A percentile compares a stretch with the other conserved stretches of the same genome.
Evolutionary conservation across 2,888 invertebrate genomes (phyloP).

Genomic region (Tricholauxania praeusta): DNA sequence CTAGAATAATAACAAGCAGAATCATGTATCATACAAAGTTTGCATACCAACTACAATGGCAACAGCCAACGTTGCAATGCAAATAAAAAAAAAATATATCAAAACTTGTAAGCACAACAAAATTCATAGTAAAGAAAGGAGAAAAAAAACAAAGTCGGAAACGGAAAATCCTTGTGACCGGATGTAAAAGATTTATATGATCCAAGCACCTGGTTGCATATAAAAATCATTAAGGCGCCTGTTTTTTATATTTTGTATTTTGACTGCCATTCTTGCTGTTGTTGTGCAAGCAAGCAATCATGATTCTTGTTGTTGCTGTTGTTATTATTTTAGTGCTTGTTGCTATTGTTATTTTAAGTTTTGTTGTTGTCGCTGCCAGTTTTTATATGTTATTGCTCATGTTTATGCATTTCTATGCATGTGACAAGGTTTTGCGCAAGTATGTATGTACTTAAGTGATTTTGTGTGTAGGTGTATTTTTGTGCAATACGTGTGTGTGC

Average conservation of each 20-base stretch:
- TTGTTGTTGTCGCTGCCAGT: slow-evolving; percentile 8
- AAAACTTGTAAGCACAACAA: neutral
- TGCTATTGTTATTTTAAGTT: slow-evolving; percentile 13
- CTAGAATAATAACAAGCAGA: no score
- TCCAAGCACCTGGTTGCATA: slow-evolving; percentile 35
- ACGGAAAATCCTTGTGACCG: slow-evolving; percentile 31
- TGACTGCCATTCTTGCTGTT: neutral
- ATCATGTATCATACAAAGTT: no score
- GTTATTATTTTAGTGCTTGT: slow-evolving; percentile 6
- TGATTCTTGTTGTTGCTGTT: neutral
- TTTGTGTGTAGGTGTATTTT: no score
- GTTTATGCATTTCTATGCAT: no score
- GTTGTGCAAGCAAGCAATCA: neutral
- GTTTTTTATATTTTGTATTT: neutral
- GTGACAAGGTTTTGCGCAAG: no score
- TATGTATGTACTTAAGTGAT: no score
- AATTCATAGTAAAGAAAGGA: slow-evolving; percentile 5
- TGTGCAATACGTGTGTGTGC: no score
- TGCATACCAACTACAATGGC: no score
- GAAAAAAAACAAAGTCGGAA: slow-evolving; percentile 5
- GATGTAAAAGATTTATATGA: slow-evolving; percentile 27
- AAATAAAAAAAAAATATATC: no score
- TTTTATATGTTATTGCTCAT: slow-evolving; percentile 8
- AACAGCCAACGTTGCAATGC: no score
- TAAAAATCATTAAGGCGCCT: slow-evolving; percentile 44